Conservation (phyloP, 2,888 invertebrate genomes). For the Parochlus steinenii region DNA sequence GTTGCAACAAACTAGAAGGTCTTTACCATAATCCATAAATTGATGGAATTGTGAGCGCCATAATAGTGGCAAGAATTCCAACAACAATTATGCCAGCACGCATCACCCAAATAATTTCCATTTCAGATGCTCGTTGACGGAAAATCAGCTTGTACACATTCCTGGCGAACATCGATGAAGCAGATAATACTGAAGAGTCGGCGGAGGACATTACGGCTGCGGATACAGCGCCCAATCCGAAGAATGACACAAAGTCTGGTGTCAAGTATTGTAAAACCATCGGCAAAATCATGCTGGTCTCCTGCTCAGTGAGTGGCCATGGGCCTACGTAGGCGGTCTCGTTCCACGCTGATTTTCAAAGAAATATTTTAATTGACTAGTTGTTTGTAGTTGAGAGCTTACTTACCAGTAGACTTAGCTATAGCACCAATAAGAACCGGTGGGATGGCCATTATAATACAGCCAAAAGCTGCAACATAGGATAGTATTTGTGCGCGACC, state of each 20-base stretch:
- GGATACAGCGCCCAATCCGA: constrained; percentile 94
- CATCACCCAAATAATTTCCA: constrained; percentile 97
- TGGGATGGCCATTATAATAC: constrained; percentile 93
- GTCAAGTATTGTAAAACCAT: constrained; percentile 94
- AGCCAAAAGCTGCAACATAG: constrained; percentile 90
- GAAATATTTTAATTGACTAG: neutral
- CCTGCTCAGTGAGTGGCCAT: constrained; percentile 52
- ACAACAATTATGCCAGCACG: constrained; percentile 79
- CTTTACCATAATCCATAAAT: constrained; percentile 92
- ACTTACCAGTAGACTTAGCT: constrained; percentile 76
- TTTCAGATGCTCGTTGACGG: constrained; percentile 89
- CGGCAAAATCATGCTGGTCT: constrained; percentile 91
- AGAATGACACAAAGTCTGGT: constrained; percentile 89
- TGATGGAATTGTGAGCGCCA: constrained; percentile 94
- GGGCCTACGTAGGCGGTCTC: constrained; percentile 71
- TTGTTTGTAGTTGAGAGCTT: neutral
- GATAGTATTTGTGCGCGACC: constrained; percentile 84
- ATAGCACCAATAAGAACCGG: constrained; percentile 94
- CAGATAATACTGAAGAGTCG: constrained; percentile 94
- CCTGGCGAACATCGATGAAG: constrained; percentile 97
- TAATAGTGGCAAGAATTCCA: constrained; percentile 77
- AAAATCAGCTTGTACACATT: constrained; percentile 97
- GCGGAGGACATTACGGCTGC: constrained; percentile 99
- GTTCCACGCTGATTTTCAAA: constrained; percentile 67
- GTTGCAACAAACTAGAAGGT: neutral